phyloP scores from a whole-genome alignment of 2,888 invertebrate genomes.

The Chrysopilus asiliformis region DNA sequence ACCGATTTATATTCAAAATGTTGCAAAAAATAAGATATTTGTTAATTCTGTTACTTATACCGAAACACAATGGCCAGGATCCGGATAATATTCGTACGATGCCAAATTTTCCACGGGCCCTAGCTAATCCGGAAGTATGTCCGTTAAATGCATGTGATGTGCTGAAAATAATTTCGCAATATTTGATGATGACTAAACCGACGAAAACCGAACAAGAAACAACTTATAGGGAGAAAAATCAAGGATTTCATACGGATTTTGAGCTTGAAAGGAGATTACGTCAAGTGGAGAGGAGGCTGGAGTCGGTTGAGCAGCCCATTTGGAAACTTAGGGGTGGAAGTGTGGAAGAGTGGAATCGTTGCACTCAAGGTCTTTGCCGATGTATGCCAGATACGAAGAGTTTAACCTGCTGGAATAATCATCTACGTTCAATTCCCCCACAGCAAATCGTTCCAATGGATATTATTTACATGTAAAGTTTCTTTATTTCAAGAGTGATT shows the following conservation, averaged over 20 bases:
- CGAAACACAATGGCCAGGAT: too few relatives aligned
- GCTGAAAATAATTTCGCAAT: conserved; percentile 30
- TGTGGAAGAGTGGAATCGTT: conserved; percentile 42
- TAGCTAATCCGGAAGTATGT: conserved; percentile 26
- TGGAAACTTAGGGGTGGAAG: conserved; percentile 43
- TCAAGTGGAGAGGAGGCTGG: conserved; percentile 43
- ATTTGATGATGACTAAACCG: conserved; percentile 23
- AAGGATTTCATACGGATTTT: conserved; percentile 14
- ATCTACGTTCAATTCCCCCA: conserved; percentile 42
- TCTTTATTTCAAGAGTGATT: too few relatives aligned
- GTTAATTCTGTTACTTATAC: too few relatives aligned
- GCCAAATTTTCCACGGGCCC: conserved; percentile 8
- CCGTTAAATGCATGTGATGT: conserved; percentile 39
- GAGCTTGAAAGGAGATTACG: conserved; percentile 28
- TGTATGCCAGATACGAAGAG: conserved; percentile 50
- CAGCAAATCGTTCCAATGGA: conserved; percentile 49
- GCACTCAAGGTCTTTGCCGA: conserved; percentile 48
- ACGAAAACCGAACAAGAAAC: conserved; percentile 11
- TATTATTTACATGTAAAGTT: conserved; percentile 45
- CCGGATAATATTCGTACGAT: too few relatives aligned
- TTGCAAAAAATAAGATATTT: too few relatives aligned
- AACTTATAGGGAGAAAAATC: background rate
- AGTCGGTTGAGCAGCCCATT: conserved; percentile 52
- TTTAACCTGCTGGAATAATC: conserved; percentile 49
- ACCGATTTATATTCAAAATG: too few relatives aligned